Base-by-base conservation (phyloP, 2,113 vertebrate genomes). In the Scartelaos histophorus region DNA sequence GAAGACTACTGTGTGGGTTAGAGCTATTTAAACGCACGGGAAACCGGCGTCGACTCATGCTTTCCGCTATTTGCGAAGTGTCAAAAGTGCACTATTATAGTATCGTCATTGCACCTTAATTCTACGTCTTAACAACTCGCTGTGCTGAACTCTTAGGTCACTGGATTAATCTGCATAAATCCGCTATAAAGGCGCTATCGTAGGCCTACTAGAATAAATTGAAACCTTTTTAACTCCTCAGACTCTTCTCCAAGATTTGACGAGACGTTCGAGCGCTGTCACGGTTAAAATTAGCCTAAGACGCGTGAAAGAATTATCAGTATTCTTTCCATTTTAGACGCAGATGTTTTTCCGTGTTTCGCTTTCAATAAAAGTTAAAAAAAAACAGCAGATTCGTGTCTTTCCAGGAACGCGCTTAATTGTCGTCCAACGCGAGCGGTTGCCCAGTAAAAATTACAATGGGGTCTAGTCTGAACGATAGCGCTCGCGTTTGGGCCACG, bases 371-470 rank as follows among this genome's bases (percentile, higher is more conserved):
- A 81, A 29, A n/a, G n/a, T n/a, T n/a, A n/a, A n/a, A 29, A 29
- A 29, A 67, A 56, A 34, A 17, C 25, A 4, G 45, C 79, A 87
- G 74, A 75, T 72, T 85, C 76, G 34, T 25, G 66, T 1, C 78
- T 82, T 84, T 87, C 78, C 75, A 83, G 82, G n/a, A 67, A 45
- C 86, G 73, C 79, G 66, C 82, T 82, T 83, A 85, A 86, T 85
- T 74, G 86, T 73, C 29, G 66, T 82, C 80, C 85, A 86, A 65
- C 46, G 11, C 12, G 75, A 80, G 85, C 54, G 65, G 79, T 74
- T 79, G 84, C 79, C 79, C 82, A 76, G 78, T 64, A 38, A 80
- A 61, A 87, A 87, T 84, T 60, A 67, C 71, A 81, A 73, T 46
- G 22, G 80, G 70, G 79, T 78, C 83, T 83, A 77, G 72, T 82